Evolutionary conservation across 1,140 invertebrate genomes (phyloP).

Genomic region (Agraylea sexmaculata): DNA sequence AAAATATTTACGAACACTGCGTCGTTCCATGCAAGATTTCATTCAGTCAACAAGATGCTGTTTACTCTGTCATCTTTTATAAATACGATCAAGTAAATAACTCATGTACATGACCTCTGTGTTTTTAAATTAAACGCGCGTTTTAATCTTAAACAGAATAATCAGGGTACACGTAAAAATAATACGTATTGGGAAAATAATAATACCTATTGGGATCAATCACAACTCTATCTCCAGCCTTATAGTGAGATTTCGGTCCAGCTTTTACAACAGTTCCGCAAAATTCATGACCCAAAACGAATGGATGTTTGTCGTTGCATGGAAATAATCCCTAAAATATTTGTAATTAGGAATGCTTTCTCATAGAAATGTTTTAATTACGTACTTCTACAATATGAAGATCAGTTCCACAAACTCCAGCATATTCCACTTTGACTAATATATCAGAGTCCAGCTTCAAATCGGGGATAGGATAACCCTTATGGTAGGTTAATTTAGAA

Average conservation of each 20-base stretch:
- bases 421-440: constrained; percentile 49
- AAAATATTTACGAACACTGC: too few species aligned
- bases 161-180: background rate
- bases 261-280: constrained; percentile 46
- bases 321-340: constrained; percentile 48
- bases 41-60: too few species aligned
- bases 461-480: constrained; percentile 36
- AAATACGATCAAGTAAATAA: too few species aligned
- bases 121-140: too few species aligned
- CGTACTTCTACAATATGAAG: constrained; percentile 59
- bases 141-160: constrained; percentile 1
- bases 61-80: too few species aligned
- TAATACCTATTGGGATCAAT: constrained; percentile 54
- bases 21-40: too few species aligned
- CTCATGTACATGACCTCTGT: too few species aligned
- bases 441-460: constrained; percentile 41
- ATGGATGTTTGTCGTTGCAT: constrained; percentile 38
- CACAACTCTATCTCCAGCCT: constrained; percentile 50
- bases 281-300: constrained; percentile 60
- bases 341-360: background rate
- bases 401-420: constrained; percentile 73
- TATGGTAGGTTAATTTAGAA: constrained; percentile 35
- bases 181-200: constrained; percentile 4
- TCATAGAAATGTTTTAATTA: constrained; percentile 6
- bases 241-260: constrained; percentile 43